Base-by-base conservation (phyloP, 2,888 invertebrate species). In the Dioctria rufipes region DNA sequence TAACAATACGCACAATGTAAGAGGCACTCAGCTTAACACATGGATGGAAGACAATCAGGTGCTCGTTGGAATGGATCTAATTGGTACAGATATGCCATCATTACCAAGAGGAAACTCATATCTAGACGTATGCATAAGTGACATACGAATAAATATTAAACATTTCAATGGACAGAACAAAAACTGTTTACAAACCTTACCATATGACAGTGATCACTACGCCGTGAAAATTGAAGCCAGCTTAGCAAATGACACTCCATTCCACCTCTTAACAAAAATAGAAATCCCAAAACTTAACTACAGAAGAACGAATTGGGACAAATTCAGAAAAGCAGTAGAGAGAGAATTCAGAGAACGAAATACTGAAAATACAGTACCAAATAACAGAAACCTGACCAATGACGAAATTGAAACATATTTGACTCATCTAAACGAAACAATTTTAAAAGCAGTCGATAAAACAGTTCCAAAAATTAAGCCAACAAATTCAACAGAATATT, bases 1-100 rank as follows among this genome's bases (percentile, higher is more conserved):
- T 13, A 81, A 81, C 54, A 46, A 49, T 25, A 25, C 25, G 25
- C 25, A 25, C 37, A 43, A 4, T 6, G 58, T 40, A 9, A 81
- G 25, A 25, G 25, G 25, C 25, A 25, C 25, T 71, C 71, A 51
- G n/a, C 67, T 67, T 5, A 67, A 67, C 2, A 13, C 5, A 3
- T 67, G 67, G 43, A 46, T 4, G 67, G 67, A 11, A 46, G 3
- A 4, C 37, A 66, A 66, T n/a, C 4, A 43, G 3, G 40, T 42
- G 40, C 40, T 9, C 3, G 1, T 6, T 46, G 9, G 9, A 9
- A 9, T 46, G 49, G 49, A 46, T 2, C 9, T 60, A 8, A 5
- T 60, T 5, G 60, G 8, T 13, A 11, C 60, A 5, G 60, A 60
- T 5, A 60, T 5, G 5, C 60, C 60, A 13, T 66, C 66, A 5